These are phyloP conservation scores for Mobula birostris DNA, from an alignment of 2,113 vertebrate genomes.

Conservation along the genomic window DNA sequence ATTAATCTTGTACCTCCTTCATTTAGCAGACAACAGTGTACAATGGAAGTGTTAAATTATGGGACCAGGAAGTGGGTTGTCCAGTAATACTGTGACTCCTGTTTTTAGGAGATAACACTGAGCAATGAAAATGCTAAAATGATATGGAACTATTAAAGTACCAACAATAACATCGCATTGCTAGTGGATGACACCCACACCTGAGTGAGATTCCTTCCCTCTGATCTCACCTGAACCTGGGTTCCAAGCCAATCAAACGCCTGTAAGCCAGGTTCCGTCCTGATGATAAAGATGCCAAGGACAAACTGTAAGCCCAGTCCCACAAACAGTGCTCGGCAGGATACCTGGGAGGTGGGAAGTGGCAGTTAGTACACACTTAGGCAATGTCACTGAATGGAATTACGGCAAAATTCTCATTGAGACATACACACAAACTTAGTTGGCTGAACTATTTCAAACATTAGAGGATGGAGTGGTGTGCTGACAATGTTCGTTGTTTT, in stretches of 20 bases:
- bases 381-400: too few species aligned
- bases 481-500: not conserved
- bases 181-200: too few species aligned
- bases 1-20: not conserved
- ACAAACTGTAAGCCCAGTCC: constrained; percentile 80
- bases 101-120: not conserved
- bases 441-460: too few species aligned
- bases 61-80: not conserved
- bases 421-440: not conserved
- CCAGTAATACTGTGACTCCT: not conserved
- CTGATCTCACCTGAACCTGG: constrained; percentile 75
- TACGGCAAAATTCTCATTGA: not conserved
- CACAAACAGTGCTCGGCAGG: constrained; percentile 78
- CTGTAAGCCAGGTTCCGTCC: constrained; percentile 68
- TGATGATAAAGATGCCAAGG: constrained; percentile 78
- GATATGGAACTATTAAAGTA: too few species aligned
- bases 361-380: not conserved
- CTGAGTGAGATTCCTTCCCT: too few species aligned
- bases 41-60: too few species aligned
- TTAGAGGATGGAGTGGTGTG: not conserved
- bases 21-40: not conserved
- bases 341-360: constrained; percentile 59
- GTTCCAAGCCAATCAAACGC: constrained; percentile 81
- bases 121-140: not conserved
- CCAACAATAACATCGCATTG: too few species aligned